Conservation (phyloP, 2,113 vertebrate genomes). For the Antechinus flavipes region DNA sequence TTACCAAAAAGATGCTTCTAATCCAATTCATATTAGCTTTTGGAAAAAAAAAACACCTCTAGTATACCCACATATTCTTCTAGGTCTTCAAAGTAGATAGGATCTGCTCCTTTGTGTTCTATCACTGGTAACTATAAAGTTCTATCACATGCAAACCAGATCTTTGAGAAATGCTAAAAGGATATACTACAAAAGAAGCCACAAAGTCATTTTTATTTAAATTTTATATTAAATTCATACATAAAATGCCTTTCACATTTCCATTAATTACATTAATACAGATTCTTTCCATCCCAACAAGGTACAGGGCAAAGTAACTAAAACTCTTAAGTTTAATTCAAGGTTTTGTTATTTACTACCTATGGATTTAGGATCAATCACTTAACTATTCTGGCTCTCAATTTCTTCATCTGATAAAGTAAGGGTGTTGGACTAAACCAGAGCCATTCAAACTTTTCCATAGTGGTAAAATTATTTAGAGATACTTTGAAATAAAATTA, state of each 20-base stretch:
- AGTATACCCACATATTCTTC: background rate
- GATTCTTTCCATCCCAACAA: background rate
- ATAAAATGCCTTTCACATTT: background rate
- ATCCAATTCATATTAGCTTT: constrained; percentile 11
- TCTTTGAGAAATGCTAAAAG: background rate
- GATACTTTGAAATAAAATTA: background rate
- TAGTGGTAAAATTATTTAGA: background rate
- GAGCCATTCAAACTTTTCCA: background rate
- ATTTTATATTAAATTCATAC: no score
- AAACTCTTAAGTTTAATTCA: background rate
- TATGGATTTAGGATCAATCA: background rate
- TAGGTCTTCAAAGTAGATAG: background rate
- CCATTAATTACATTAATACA: background rate
- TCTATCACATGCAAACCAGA: background rate
- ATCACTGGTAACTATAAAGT: background rate
- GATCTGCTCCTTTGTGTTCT: background rate
- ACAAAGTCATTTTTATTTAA: background rate
- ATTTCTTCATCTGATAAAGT: background rate
- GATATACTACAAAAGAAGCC: background rate
- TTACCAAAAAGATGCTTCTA: background rate
- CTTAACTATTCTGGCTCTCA: background rate
- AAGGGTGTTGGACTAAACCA: background rate
- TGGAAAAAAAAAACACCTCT: background rate
- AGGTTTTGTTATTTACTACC: background rate
- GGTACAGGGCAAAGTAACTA: background rate